Evolutionary conservation across 2,888 invertebrate genomes (phyloP), one percentile per base, ranked within the genome.

Genomic region (Ptychoptera contaminata): DNA sequence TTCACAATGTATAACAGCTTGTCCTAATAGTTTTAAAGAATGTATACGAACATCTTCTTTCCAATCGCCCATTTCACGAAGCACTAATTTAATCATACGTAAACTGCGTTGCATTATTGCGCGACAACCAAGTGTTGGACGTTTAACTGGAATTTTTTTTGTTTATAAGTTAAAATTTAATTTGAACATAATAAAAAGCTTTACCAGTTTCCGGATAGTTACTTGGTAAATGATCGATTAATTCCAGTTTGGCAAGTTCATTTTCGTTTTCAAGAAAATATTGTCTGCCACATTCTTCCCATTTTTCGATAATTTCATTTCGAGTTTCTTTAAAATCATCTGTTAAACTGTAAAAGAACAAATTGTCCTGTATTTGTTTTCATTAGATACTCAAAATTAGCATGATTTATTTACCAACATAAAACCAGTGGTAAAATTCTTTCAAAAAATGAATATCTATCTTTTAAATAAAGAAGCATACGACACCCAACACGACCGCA

Each of bases 81-180:
- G 55, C 31, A 66, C 58, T 6, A 61, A 46, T n/a, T 54, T 52
- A 2, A 64, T 46, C 2, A 66, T 47, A 7, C 58, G 56, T 14
- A 66, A 46, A 56, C 88, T 79, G 46, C 77, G 73, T 56, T 82
- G 79, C 0, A 85, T 82, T 41, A 94, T 63, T 2, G 72, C 71
- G 8, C 92, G 75, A 58, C 94, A 94, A 1, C 92, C 92, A 15
- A 92, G 68, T 55, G 84, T 85, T 1, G 92, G 91, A n/a, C 92
- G 72, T 47, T 69, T 67, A 10, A 83, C n/a, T 34, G 8, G 8
- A 34, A 6, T 6, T 34, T 6, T n/a, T 34, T n/a, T 79, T 76
- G 54, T n/a, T n/a, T 34, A n/a, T 34, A 6, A 34, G 34, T 4
- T 6, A 34, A 34, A 34, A 29, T 58, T 32, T 15, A 34, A 43